Percentiles rank a stretch among this genome's conserved stretches.
These are phyloP conservation scores for Patella vulgata DNA, from an alignment of 1,140 invertebrate species.

Conservation along the genomic window DNA sequence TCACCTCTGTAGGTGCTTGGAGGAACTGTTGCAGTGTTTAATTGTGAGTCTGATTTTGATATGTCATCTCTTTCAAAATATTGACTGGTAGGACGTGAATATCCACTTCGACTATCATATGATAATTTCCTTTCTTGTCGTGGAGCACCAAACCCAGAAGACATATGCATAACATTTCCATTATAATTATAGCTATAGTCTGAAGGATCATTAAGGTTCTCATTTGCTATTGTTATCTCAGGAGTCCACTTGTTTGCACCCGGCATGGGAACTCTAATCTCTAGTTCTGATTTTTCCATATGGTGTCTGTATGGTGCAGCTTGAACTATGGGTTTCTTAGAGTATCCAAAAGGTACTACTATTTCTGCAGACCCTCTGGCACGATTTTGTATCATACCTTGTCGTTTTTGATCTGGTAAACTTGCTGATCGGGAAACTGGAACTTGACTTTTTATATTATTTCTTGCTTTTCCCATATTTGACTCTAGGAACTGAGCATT, in stretches of 20 bases:
- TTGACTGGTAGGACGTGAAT: slow-evolving; percentile 23
- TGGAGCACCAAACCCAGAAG: not conserved
- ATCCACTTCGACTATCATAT: slow-evolving; percentile 25
- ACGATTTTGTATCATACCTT: too few relatives aligned
- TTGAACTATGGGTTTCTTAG: too few relatives aligned
- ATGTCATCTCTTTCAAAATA: slow-evolving; percentile 44
- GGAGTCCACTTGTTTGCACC: not conserved
- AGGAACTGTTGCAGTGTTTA: slow-evolving; percentile 32
- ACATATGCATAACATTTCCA: too few relatives aligned
- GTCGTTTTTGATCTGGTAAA: slow-evolving; percentile 27
- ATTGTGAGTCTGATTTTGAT: slow-evolving; percentile 57
- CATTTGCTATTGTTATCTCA: slow-evolving; percentile 20
- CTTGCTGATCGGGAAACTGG: slow-evolving; percentile 27
- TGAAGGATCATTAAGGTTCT: slow-evolving; percentile 4
- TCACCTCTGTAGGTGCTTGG: slow-evolving; percentile 17
- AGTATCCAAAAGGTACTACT: too few relatives aligned
- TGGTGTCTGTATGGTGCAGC: too few relatives aligned
- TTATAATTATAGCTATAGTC: too few relatives aligned
- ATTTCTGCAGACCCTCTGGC: too few relatives aligned
- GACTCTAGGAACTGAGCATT: slow-evolving; percentile 59
- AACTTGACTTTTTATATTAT: not conserved
- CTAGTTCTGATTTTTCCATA: slow-evolving; percentile 6
- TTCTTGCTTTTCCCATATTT: slow-evolving; percentile 37
- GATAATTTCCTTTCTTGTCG: slow-evolving; percentile 30
- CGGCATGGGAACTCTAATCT: slow-evolving; percentile 28